Base-by-base conservation (phyloP, 2,797 vertebrate genomes). In the Simalia tracyae region DNA sequence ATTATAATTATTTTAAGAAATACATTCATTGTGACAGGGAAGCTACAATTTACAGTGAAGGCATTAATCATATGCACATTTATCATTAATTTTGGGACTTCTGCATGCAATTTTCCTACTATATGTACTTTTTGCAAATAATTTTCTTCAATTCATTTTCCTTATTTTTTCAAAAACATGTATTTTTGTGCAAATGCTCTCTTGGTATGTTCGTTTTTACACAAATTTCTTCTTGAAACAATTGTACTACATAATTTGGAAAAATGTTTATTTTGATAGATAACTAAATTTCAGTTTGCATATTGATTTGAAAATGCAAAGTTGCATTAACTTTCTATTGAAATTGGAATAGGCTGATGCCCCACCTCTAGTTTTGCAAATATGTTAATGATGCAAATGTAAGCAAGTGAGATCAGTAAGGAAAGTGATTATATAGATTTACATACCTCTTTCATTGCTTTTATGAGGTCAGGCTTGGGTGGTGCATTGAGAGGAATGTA, bases 371-470 rank as follows among this genome's bases (percentile, higher is more conserved):
- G 42, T 24, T 46, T 81, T 81, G 17, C 10, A 66, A 90, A 36
- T 81, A 92, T n/a, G 15, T 61, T 22, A 86, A 60, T 61, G 26
- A 66, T 54, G 86, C 24, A 72, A 86, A 31, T 28, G 56, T 28
- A 84, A 84, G 31, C 31, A 28, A 88, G 90, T 89, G 76, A 61
- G 89, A 87, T 57, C 15, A 61, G 4, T 36, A 63, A 17, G 5
- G 26, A 88, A 88, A 85, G 56, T 64, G 2, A 22, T 92, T 76
- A 42, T 92, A 90, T 89, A 63, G 89, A 92, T 87, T 91, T 91
- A 97, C 97, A 95, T 92, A 99, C 99, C 98, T 99, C 99, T 97
- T 97, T 98, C 91, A 99, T 98, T 89, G 98, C 97, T 96, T 98
- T 99, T 66, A 99, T 96, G 90, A 99, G 93, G 85, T 99, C 99